Conservation (phyloP, 2,113 vertebrate species). For the Actinemys pallida region DNA sequence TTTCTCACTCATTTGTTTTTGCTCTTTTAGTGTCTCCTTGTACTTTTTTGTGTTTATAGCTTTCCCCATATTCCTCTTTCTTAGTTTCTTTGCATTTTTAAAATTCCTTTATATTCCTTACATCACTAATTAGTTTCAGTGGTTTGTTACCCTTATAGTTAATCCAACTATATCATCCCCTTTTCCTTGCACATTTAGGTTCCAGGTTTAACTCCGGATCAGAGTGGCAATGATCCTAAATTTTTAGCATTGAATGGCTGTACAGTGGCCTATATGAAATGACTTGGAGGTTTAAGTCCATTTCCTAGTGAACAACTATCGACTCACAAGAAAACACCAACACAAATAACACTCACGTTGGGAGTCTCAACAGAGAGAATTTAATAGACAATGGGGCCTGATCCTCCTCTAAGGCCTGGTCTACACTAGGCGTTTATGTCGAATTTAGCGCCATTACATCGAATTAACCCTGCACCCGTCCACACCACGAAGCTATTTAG, state of each 20-base stretch:
- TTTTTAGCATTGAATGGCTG: background rate
- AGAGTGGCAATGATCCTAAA: background rate
- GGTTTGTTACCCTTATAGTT: background rate
- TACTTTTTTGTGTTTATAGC: constrained; percentile 1
- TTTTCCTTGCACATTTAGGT: background rate
- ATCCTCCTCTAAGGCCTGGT: background rate
- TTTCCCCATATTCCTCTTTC: background rate
- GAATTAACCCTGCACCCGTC: no score
- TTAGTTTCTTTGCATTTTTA: background rate
- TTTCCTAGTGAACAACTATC: constrained; percentile 6
- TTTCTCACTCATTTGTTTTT: constrained; percentile 11
- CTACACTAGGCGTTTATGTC: no score
- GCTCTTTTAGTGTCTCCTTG: background rate
- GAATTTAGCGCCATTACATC: no score
- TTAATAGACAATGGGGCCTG: background rate
- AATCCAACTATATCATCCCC: background rate
- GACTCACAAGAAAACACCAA: background rate
- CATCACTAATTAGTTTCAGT: background rate
- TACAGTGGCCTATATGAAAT: background rate
- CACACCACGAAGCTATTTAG: no score
- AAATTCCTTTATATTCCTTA: background rate
- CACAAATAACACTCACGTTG: constrained; percentile 12
- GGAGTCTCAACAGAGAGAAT: background rate
- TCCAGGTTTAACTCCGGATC: background rate
- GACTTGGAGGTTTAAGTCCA: background rate